A percentile compares a stretch with the other conserved stretches of the same genome.
Evolutionary conservation across 2,113 vertebrate genomes (phyloP).

Genomic region (Ariopsis seemanni): DNA sequence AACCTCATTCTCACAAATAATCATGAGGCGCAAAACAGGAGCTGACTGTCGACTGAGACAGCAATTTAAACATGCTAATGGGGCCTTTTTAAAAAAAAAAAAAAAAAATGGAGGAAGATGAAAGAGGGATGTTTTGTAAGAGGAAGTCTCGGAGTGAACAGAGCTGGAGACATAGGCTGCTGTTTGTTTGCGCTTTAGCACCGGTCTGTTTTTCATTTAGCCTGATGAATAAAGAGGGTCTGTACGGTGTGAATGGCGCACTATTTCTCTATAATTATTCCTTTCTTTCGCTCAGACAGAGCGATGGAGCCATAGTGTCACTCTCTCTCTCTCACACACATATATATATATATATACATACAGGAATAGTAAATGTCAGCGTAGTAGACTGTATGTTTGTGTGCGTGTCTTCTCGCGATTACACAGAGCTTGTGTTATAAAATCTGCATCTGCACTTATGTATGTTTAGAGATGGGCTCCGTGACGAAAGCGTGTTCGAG

Average conservation of each 20-base stretch:
- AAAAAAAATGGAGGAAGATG: slow-evolving; percentile 7
- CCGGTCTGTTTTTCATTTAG: slow-evolving; percentile 39
- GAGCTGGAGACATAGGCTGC: not conserved
- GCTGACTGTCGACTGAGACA: not conserved
- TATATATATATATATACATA: not conserved
- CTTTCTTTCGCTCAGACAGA: slow-evolving; percentile 20
- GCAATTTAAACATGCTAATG: slow-evolving; percentile 9
- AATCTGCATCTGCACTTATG: not conserved
- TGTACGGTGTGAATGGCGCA: slow-evolving; percentile 46
- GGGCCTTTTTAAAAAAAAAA: not conserved
- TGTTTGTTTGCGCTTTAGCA: slow-evolving; percentile 27
- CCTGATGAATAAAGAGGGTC: slow-evolving; percentile 38
- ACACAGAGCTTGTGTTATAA: not conserved
- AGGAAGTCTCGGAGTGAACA: not conserved
- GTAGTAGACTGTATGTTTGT: not conserved
- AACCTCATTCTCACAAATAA: not conserved
- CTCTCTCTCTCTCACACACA: not conserved
- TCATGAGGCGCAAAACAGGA: slow-evolving; percentile 18
- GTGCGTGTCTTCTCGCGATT: not conserved
- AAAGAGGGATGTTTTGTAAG: slow-evolving; percentile 1
- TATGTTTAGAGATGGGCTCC: not conserved
- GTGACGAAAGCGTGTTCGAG: not conserved
- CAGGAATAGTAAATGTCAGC: not conserved
- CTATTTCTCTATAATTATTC: slow-evolving; percentile 32
- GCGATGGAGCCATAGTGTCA: slow-evolving; percentile 22